Evolutionary conservation across 2,888 invertebrate species (phyloP).

Genomic region (Agriopis leucophaearia): DNA sequence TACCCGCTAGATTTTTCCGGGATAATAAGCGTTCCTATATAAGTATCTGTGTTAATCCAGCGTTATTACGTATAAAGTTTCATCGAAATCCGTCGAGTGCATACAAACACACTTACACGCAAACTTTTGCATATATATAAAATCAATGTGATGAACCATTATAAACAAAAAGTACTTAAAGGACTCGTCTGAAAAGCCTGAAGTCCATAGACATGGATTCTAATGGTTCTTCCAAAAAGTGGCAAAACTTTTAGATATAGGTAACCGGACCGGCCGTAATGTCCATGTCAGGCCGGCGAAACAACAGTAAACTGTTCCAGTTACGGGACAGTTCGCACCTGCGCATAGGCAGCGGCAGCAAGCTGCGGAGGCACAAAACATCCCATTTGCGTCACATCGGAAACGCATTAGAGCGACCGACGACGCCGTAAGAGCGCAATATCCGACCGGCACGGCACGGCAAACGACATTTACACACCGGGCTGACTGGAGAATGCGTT

Average conservation of each 20-base stretch:
- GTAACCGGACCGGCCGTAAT: slow-evolving; percentile 2
- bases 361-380: slow-evolving; percentile 67
- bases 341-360: slow-evolving; percentile 45
- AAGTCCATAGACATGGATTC: not conserved
- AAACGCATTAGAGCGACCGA: slow-evolving; percentile 79
- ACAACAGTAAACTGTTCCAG: slow-evolving; percentile 52
- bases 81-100: not conserved
- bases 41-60: too few relatives aligned
- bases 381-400: slow-evolving; percentile 82
- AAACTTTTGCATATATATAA: too few relatives aligned
- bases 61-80: not conserved
- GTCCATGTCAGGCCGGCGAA: slow-evolving; percentile 25
- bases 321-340: slow-evolving; percentile 59
- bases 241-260: not conserved
- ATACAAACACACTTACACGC: too few relatives aligned
- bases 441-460: slow-evolving; percentile 69
- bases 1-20: too few relatives aligned
- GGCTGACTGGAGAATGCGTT: slow-evolving; percentile 28
- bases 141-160: too few relatives aligned
- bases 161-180: not conserved
- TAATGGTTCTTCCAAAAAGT: not conserved
- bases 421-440: slow-evolving; percentile 78
- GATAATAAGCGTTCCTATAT: too few relatives aligned
- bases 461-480: slow-evolving; percentile 37
- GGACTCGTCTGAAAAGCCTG: not conserved